Evolutionary conservation across 2,888 invertebrate species (phyloP), one percentile per base, ranked within the genome.

Genomic region (Lithophane semibrunnea): DNA sequence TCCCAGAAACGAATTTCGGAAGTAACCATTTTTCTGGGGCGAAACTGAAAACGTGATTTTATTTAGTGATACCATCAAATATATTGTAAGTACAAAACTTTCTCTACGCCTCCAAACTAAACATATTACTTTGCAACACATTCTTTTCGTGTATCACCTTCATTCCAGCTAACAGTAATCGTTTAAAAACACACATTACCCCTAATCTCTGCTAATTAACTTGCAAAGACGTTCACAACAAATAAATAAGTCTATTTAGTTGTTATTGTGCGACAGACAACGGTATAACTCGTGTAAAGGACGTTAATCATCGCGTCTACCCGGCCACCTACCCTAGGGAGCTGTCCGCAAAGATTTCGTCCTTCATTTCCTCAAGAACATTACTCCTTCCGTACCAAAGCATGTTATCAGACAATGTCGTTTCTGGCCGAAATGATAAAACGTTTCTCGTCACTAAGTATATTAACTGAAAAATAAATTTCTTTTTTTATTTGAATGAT

Each of bases 341-440:
- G 86, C 86, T 88, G 87, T 87, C 88, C 86, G 88, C 88, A 84
- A 87, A 88, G 90, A 93, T 92, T 93, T 86, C 90, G 91, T 89
- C 91, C 91, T 92, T 94, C 93, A 94, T 94, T 95, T 94, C 94
- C 94, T 93, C 85, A 88, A 90, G 90, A 92, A 91, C 84, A 86
- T 92, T 94, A 92, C 92, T 92, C 92, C 93, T 94, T 93, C 93
- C 93, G 91, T 89, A 86, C 86, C 81, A 88, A 89, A 91, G 86
- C 88, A 90, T 90, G 92, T 92, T 94, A 94, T 94, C 94, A 91
- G 90, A 89, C 90, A 90, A 92, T 90, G 89, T 89, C 89, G 88
- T 91, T 77, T 77, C 90, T 88, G 80, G 79, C 77, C 83, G 82
- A 90, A 88, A 88, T 91, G 88, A 91, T 87, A 89, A 90, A 90